These are phyloP conservation scores for Drosophila baimaii DNA, from an alignment of 1,140 invertebrate species.

Conservation along the genomic window DNA sequence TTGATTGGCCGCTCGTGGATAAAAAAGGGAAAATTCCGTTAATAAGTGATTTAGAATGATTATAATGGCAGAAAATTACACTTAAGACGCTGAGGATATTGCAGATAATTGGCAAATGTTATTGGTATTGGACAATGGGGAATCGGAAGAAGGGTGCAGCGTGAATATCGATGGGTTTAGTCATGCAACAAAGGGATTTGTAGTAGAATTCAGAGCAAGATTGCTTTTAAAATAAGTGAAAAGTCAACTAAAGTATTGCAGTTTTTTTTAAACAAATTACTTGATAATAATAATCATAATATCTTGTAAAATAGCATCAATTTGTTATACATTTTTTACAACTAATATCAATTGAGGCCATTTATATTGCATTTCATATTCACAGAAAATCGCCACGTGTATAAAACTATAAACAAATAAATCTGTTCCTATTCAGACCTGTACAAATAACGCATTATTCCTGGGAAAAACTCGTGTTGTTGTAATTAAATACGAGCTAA, in stretches of 20 bases:
- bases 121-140: not conserved
- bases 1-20: not conserved
- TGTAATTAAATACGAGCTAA: not conserved
- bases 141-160: not conserved
- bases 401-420: not conserved
- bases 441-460: not conserved
- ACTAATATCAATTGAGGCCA: not conserved
- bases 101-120: slow-evolving; percentile 1
- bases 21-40: not conserved
- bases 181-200: not conserved
- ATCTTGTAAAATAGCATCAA: not conserved
- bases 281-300: no score
- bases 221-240: no score
- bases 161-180: no score
- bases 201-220: no score
- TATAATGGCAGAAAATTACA: not conserved
- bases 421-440: not conserved
- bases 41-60: slow-evolving; percentile 1
- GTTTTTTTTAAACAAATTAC: no score
- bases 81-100: not conserved
- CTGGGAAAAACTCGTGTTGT: not conserved
- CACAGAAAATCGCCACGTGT: no score
- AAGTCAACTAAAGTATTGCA: no score
- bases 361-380: not conserved
- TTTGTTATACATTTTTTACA: not conserved